Evolutionary conservation across 2,888 invertebrate genomes (phyloP).

Genomic region (Linnaemya tessellans): DNA sequence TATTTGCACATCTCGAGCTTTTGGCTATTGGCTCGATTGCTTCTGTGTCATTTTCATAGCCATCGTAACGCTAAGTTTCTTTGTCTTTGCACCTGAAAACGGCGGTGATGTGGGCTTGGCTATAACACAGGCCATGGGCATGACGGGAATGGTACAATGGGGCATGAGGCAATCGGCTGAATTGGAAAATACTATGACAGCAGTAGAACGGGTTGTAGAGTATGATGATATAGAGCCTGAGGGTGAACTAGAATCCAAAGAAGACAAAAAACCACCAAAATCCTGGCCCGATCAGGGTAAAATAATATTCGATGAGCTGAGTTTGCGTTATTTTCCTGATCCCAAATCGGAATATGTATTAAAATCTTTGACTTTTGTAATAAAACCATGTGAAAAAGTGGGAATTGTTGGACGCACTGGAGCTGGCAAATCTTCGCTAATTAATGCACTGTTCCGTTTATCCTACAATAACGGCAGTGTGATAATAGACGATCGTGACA

Average conservation of each 20-base stretch:
- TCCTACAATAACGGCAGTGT: conserved; percentile 91
- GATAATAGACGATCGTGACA: conserved; percentile 91
- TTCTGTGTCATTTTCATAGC: conserved; percentile 94
- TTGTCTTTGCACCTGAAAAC: conserved; percentile 87
- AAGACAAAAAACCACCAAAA: conserved; percentile 86
- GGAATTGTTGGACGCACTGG: conserved; percentile 90
- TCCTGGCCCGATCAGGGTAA: conserved; percentile 90
- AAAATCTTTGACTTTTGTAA: conserved; percentile 87
- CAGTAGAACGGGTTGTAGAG: conserved; percentile 92
- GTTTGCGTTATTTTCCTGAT: conserved; percentile 88
- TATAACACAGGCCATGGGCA: conserved; percentile 90
- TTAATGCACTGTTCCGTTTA: conserved; percentile 90
- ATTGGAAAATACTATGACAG: conserved; percentile 93
- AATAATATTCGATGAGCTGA: conserved; percentile 88
- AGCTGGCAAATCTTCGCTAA: conserved; percentile 89
- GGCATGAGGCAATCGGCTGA: conserved; percentile 97
- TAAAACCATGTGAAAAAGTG: conserved; percentile 87
- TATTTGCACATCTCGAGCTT: conserved; percentile 94
- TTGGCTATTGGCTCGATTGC: conserved; percentile 96
- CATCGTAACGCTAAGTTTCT: conserved; percentile 93
- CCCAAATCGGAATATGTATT: conserved; percentile 88
- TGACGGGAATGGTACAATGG: conserved; percentile 89
- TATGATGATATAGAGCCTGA: conserved; percentile 85
- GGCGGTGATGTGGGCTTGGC: conserved; percentile 91
- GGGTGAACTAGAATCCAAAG: conserved; percentile 86